A percentile compares a stretch with the other conserved stretches of the same genome.
phyloP scores from a whole-genome alignment of 2,113 vertebrate species.

The Phylloscopus trochilus region DNA sequence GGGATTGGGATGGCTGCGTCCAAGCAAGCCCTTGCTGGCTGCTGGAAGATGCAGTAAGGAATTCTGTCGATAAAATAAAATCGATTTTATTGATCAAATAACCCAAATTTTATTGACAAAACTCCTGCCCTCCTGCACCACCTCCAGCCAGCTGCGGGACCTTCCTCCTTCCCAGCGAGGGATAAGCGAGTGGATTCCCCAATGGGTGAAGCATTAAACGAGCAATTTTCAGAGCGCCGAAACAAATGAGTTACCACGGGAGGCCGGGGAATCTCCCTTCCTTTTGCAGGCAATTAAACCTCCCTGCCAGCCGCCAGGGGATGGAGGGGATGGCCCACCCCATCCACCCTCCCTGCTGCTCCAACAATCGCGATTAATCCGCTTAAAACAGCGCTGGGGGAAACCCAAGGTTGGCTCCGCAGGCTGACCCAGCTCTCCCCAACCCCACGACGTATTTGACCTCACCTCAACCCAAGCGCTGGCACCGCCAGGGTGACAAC shows the following conservation, averaged over 20 bases:
- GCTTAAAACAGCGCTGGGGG: not conserved
- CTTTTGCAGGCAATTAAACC: not conserved
- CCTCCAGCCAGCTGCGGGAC: not conserved
- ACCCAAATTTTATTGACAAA: not conserved
- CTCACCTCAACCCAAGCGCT: rapidly evolving
- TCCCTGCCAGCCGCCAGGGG: rapidly evolving
- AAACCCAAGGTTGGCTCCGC: not conserved
- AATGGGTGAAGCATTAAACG: not conserved
- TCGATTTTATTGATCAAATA: not conserved
- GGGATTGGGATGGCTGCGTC: not conserved
- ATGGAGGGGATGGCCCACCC: not conserved
- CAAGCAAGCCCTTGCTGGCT: not conserved
- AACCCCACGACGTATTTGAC: rapidly evolving
- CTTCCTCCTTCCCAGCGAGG: not conserved
- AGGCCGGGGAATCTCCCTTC: not conserved
- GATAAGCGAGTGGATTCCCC: rapidly evolving
- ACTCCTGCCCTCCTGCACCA: not conserved
- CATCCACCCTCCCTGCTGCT: not conserved
- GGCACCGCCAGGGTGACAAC: not conserved
- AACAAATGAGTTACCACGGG: not conserved
- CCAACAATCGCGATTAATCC: rapidly evolving
- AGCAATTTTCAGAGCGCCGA: not conserved
- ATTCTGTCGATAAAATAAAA: not conserved
- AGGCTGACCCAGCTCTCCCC: not conserved
- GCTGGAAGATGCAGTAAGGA: not conserved